phyloP scores from a whole-genome alignment of 1,140 invertebrate genomes.

The Parapsyche elsis region DNA sequence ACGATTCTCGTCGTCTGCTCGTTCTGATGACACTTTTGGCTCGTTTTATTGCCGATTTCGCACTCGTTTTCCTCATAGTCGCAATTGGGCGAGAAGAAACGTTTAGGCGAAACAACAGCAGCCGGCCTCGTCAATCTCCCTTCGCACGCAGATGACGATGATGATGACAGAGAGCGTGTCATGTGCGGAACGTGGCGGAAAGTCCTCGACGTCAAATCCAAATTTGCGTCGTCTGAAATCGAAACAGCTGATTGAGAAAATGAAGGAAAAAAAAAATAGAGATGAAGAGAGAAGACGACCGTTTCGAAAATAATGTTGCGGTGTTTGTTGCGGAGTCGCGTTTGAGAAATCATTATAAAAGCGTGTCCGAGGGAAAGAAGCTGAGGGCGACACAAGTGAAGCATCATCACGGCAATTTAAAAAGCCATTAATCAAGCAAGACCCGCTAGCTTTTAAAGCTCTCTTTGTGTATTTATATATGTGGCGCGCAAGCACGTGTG shows the following conservation, averaged over 20 bases:
- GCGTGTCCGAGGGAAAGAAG: slow-evolving; percentile 13
- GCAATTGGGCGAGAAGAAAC: slow-evolving; percentile 9
- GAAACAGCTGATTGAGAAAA: background rate
- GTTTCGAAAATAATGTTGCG: background rate
- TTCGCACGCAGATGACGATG: background rate
- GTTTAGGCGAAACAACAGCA: background rate
- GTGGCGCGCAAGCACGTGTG: slow-evolving; percentile 8
- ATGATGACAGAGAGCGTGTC: background rate
- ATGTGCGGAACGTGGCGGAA: background rate
- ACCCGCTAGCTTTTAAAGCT: background rate
- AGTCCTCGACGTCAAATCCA: background rate
- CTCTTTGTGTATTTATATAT: slow-evolving; percentile 32
- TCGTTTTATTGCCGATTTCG: background rate
- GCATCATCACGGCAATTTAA: slow-evolving; percentile 54
- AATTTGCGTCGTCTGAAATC: background rate
- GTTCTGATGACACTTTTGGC: background rate
- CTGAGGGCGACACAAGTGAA: slow-evolving; percentile 2
- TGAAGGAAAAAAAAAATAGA: too few relatives aligned
- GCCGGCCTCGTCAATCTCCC: background rate
- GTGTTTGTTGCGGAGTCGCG: background rate
- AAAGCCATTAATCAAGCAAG: slow-evolving; percentile 51
- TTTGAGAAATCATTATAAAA: slow-evolving; percentile 35
- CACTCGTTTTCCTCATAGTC: slow-evolving; percentile 20
- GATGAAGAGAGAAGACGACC: background rate
- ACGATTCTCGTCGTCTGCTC: background rate